Evolutionary conservation across 2,888 invertebrate genomes (phyloP), one percentile per base, ranked within the genome.

Genomic region (Brachyptera putata): DNA sequence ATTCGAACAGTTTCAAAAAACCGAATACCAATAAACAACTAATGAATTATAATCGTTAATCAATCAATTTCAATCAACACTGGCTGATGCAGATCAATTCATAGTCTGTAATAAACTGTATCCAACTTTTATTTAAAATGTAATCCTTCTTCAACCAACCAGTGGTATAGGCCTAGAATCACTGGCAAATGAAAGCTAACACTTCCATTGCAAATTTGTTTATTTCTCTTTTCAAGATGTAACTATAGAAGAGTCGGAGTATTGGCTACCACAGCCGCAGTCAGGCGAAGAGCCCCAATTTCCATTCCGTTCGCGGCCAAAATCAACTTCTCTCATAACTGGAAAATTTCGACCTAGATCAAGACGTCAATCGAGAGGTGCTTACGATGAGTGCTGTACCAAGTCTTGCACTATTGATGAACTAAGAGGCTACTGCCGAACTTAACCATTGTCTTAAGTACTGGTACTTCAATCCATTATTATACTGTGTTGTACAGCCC

Each of bases 351-450:
- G 68, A 25, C n/a, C n/a, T n/a, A 57, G 68, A 41, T 70, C 56
- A 67, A 61, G 66, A 25, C 60, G 68, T 25, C 53, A 56, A 16
- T 63, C 65, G 13, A 64, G 72, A 16, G 77, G 77, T n/a, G 71
- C 75, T 53, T 69, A 73, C 61, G 76, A 78, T 63, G 77, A 78
- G 62, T 78, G 77, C 66, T 78, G 77, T 65, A 61, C 67, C 30
- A 76, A 76, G 61, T 60, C 73, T 1, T 78, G 77, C 66, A 67
- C 72, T 21, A 65, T 70, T 22, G 65, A 67, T 16, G 76, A 77
- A 66, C 63, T 77, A 57, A 63, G 63, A 30, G 71, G 69, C 63
- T 77, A 77, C 59, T 77, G 77, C 63, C 30, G 5, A 30, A 30
- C 11, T 7, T 5, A 5, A 46, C 4, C 46, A 16, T 3, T 24